Percentiles rank a stretch among this genome's conserved stretches.
Conservation (phyloP, 2,888 invertebrate species). For the Parochlus steinenii region DNA sequence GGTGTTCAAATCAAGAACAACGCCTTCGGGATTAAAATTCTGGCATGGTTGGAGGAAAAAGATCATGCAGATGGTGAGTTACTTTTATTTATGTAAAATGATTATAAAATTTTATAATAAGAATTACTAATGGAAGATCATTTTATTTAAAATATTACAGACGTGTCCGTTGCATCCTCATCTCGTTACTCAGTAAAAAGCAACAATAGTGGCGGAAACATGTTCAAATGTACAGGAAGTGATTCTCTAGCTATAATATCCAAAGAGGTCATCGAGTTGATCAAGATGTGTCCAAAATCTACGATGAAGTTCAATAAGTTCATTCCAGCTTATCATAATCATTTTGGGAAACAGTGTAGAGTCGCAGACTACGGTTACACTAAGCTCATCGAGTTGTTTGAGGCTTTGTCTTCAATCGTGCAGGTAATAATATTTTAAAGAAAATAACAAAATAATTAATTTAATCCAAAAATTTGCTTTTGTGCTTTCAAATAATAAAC, state of each 20-base stretch:
- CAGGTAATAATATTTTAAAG: slow-evolving; percentile 38
- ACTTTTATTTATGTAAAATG: neutral
- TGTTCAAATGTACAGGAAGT: neutral
- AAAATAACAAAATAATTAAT: neutral
- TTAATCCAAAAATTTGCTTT: neutral
- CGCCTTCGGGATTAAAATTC: slow-evolving; percentile 30
- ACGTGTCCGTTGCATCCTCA: too few relatives aligned
- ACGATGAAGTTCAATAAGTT: slow-evolving; percentile 71
- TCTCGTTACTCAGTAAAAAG: slow-evolving; percentile 1
- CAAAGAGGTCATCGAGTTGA: slow-evolving; percentile 69
- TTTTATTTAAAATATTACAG: too few relatives aligned
- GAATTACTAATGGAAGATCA: too few relatives aligned
- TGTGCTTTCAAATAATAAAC: neutral
- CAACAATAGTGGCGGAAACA: too few relatives aligned
- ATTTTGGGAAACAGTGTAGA: slow-evolving; percentile 87
- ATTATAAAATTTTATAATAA: too few relatives aligned
- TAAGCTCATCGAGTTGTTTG: slow-evolving; percentile 76
- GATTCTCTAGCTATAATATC: slow-evolving; percentile 47
- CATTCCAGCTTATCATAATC: slow-evolving; percentile 91
- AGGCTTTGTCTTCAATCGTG: slow-evolving; percentile 71
- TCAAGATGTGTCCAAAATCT: slow-evolving; percentile 66
- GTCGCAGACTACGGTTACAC: slow-evolving; percentile 95
- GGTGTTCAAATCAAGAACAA: slow-evolving; percentile 40
- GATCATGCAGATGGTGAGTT: slow-evolving; percentile 16
- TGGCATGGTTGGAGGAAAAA: slow-evolving; percentile 25